Conservation (phyloP, 2,797 vertebrate genomes). For the Gadopsis marmoratus region DNA sequence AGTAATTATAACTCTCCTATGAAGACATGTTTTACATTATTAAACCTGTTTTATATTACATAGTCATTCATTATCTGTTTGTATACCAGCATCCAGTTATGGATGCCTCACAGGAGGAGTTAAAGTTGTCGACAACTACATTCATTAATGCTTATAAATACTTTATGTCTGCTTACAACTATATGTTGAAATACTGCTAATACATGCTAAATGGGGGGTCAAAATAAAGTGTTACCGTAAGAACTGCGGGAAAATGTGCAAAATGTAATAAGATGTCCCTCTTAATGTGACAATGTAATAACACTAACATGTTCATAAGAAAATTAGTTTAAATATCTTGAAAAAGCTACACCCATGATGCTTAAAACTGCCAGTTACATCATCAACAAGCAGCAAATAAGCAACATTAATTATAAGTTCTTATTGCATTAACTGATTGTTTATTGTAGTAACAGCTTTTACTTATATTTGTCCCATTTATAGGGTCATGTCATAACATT, state of each 20-base stretch:
- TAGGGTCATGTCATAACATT: not conserved
- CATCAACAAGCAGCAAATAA: conserved; percentile 1
- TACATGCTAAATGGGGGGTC: not conserved
- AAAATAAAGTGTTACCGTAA: not conserved
- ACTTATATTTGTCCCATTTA: conserved; percentile 42
- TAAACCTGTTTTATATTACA: not conserved
- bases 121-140: not conserved
- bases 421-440: conserved; percentile 29
- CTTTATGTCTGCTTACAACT: not conserved
- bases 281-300: conserved; percentile 6
- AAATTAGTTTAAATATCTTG: conserved; percentile 2
- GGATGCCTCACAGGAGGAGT: not conserved
- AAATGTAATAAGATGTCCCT: not conserved
- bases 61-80: not conserved
- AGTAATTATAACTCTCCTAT: not conserved
- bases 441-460: conserved; percentile 47
- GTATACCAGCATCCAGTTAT: not conserved
- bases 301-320: not conserved
- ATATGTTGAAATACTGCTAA: not conserved
- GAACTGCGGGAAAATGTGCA: not conserved
- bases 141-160: not conserved
- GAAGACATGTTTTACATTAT: not conserved
- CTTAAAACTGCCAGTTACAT: conserved; percentile 16
- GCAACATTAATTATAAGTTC: conserved; percentile 8
- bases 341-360: not conserved